Evolutionary conservation across 2,113 vertebrate genomes (phyloP), one percentile per base, ranked within the genome.

Genomic region (Romanogobio albipinnatus): DNA sequence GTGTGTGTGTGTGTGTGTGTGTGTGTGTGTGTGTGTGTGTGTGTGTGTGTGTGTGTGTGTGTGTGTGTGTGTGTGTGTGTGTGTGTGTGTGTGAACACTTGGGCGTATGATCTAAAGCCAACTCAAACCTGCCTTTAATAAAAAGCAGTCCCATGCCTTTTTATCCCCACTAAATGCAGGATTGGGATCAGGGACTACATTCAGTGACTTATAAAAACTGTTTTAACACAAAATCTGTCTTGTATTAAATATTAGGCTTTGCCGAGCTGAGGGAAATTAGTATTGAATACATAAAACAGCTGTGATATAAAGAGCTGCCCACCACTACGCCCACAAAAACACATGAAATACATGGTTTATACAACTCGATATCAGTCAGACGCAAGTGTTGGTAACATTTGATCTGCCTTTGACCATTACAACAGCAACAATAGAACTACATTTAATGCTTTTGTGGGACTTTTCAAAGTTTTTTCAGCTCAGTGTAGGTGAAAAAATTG

Each of bases 1-100:
- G 47, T 0, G 13, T 49, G 47, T 10, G 24, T 15, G 5, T 7
- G 5, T 64, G 13, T 33, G 81, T 58, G 68, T 26, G 36, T 59
- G 73, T 49, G 78, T 76, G 45, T 59, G 19, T 76, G 82, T 36
- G 73, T 61, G 73, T 68, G 61, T 76, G 59, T 59, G 43, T 24
- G 56, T 51, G n/a, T 58, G 64, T 33, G 66, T 39, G 45, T 45
- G 45, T 45, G 45, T 45, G 47, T 7, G 19, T 45, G 47, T n/a
- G 26, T 51, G 80, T 14, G 62, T 39, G 26, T 15, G 13, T 64
- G 5, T 15, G 26, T 15, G 13, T 29, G 5, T 33, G 13, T 49
- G 82, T 47, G 70, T 45, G 39, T 49, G 73, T 61, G 79, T 76
- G 47, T 61, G 43, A 2, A 81, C 14, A 15, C 24, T 62, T 78